These are phyloP conservation scores for Busseola fusca DNA, from an alignment of 2,888 invertebrate genomes.

Conservation along the genomic window DNA sequence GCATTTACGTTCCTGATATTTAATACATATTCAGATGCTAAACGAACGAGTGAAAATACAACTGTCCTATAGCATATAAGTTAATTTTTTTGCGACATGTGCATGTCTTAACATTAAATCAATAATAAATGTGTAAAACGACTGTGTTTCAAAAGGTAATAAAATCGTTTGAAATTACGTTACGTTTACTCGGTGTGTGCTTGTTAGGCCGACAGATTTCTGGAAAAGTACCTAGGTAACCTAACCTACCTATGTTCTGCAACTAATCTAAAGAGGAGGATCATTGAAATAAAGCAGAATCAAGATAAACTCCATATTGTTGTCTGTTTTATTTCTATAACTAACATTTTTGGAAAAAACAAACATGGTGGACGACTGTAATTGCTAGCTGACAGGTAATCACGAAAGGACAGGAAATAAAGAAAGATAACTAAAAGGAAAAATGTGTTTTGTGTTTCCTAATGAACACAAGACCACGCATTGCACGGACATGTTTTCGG, in stretches of 20 bases:
- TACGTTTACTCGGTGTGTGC: not conserved
- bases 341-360: not conserved
- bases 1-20: not conserved
- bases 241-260: not conserved
- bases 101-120: not conserved
- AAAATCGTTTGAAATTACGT: not conserved
- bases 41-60: not conserved
- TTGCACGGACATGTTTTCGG: not conserved
- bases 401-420: conserved; percentile 12
- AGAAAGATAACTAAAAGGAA: conserved; percentile 12
- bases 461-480: not conserved
- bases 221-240: not conserved
- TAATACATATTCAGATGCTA: not conserved
- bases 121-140: not conserved
- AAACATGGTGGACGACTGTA: not conserved
- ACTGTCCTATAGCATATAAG: not conserved
- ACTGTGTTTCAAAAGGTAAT: not conserved
- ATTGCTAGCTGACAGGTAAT: conserved; percentile 13
- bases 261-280: not conserved
- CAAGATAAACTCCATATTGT: not conserved
- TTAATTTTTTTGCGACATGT: no score
- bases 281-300: conserved; percentile 5
- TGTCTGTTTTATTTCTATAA: conserved; percentile 1
- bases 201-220: not conserved
- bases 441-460: not conserved